Percentiles rank a stretch among this genome's conserved stretches.
Conservation (phyloP, 2,888 invertebrate species). For the Caenorhabditis zanzibari region DNA sequence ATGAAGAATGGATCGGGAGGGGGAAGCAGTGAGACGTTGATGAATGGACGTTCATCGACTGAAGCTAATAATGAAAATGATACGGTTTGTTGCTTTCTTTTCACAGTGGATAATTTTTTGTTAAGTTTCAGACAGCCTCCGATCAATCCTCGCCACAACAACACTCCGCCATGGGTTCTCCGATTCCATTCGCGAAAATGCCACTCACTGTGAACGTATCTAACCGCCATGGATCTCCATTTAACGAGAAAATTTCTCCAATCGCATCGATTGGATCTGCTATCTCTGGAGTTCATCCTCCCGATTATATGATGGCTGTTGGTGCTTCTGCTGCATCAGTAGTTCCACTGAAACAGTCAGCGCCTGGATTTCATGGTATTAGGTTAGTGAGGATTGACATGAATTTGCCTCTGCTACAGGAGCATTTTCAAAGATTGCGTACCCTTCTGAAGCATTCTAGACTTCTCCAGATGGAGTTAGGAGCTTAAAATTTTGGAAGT, state of each 20-base stretch:
- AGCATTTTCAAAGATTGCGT: too few relatives aligned
- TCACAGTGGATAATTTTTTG: neutral
- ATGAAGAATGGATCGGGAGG: slow-evolving; percentile 25
- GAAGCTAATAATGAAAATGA: slow-evolving; percentile 62
- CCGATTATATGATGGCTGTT: slow-evolving; percentile 66
- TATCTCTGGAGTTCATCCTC: slow-evolving; percentile 45
- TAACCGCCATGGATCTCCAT: slow-evolving; percentile 54
- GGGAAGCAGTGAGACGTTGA: slow-evolving; percentile 42
- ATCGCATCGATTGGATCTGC: slow-evolving; percentile 40
- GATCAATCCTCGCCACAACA: slow-evolving; percentile 71
- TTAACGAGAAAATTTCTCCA: slow-evolving; percentile 45
- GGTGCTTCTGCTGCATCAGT: slow-evolving; percentile 32
- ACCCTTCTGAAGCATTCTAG: too few relatives aligned
- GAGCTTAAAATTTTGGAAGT: too few relatives aligned
- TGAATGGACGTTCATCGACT: slow-evolving; percentile 42
- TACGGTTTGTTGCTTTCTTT: slow-evolving; percentile 36
- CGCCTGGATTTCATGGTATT: slow-evolving; percentile 15
- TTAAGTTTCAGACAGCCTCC: slow-evolving; percentile 52
- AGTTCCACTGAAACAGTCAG: slow-evolving; percentile 24
- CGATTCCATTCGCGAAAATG: slow-evolving; percentile 59
- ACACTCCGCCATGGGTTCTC: slow-evolving; percentile 58
- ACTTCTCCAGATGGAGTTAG: too few relatives aligned
- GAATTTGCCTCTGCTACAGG: too few relatives aligned
- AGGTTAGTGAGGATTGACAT: slow-evolving; percentile 15
- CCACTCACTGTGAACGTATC: slow-evolving; percentile 60